phyloP scores from a whole-genome alignment of 2,113 vertebrate genomes.

The Hemibagrus wyckioides region DNA sequence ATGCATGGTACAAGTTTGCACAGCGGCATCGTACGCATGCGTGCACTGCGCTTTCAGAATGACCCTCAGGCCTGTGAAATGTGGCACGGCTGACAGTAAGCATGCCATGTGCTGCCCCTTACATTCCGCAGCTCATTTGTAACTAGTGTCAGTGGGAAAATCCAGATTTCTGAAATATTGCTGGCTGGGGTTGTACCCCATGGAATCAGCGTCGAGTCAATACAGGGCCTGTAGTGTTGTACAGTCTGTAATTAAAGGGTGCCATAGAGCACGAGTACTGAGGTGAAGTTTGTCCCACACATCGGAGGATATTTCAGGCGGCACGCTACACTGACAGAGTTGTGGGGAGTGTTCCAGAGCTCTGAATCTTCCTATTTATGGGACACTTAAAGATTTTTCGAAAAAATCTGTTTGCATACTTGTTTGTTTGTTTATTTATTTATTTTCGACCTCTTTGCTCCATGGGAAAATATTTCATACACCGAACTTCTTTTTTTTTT shows the following conservation, averaged over 20 bases:
- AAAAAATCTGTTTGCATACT: conserved; percentile 62
- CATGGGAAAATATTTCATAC: conserved; percentile 53
- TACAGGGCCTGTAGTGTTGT: conserved; percentile 75
- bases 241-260: conserved; percentile 74
- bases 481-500: conserved; percentile 37
- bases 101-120: conserved; percentile 53
- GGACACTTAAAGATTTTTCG: conserved; percentile 56
- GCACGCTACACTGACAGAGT: conserved; percentile 71
- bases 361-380: conserved; percentile 75
- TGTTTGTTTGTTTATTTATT: conserved; percentile 59
- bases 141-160: conserved; percentile 68
- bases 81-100: conserved; percentile 54
- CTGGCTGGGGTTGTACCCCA: conserved; percentile 69
- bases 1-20: conserved; percentile 49
- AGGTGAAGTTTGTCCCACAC: conserved; percentile 77
- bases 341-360: conserved; percentile 78
- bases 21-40: conserved; percentile 49
- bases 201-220: conserved; percentile 65
- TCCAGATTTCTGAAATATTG: conserved; percentile 73
- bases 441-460: conserved; percentile 46
- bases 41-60: conserved; percentile 48
- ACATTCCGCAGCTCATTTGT: conserved; percentile 68
- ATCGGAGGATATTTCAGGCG: conserved; percentile 74
- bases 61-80: conserved; percentile 56
- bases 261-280: conserved; percentile 74